Percentiles rank a stretch among this genome's conserved stretches.
These are phyloP conservation scores for Uria lomvia DNA, from an alignment of 2,113 vertebrate genomes.

Conservation along the genomic window DNA sequence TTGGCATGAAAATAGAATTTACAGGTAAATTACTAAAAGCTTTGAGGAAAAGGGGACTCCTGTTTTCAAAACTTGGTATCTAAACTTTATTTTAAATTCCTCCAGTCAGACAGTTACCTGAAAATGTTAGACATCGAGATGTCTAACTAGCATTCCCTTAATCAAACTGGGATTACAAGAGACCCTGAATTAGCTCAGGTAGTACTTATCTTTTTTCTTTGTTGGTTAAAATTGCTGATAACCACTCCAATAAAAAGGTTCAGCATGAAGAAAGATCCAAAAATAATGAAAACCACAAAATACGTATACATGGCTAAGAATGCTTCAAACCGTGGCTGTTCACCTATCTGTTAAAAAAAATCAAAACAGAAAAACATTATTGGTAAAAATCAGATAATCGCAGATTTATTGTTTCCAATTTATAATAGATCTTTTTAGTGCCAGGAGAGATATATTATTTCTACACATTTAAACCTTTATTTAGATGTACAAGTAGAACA, in stretches of 20 bases:
- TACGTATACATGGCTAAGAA: slow-evolving; percentile 84
- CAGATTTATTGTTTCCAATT: not conserved
- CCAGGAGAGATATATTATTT: not conserved
- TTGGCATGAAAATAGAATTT: not conserved
- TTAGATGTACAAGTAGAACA: not conserved
- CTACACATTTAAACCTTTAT: not conserved
- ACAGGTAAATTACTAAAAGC: not conserved
- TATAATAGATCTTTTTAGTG: not conserved
- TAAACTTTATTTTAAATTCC: not conserved
- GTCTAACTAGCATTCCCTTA: not conserved
- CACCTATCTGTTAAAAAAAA: slow-evolving; percentile 65
- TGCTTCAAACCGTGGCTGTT: slow-evolving; percentile 82
- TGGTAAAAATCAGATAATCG: not conserved
- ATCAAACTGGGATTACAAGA: not conserved
- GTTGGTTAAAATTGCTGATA: slow-evolving; percentile 98
- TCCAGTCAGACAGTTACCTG: not conserved
- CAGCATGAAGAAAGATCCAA: slow-evolving; percentile 97
- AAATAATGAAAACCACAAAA: slow-evolving; percentile 95
- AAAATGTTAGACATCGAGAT: not conserved
- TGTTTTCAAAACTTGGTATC: not conserved
- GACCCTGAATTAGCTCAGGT: not conserved
- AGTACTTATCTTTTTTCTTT: slow-evolving; percentile 98
- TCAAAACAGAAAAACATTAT: not conserved
- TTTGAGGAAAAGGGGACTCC: not conserved
- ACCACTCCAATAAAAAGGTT: slow-evolving; percentile 98